Conservation (phyloP, 2,888 invertebrate species). For the Spisula subtruncata region DNA sequence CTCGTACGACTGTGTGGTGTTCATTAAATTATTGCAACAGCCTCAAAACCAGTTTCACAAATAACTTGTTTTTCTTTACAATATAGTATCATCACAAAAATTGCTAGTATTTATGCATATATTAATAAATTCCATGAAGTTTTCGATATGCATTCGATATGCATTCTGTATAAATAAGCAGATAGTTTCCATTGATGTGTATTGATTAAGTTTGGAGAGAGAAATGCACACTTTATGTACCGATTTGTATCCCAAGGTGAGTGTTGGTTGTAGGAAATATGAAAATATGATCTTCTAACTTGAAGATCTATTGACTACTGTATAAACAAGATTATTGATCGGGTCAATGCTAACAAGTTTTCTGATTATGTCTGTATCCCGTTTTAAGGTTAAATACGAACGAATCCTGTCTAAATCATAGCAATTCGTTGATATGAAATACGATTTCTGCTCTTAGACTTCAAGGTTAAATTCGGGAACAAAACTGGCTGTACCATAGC, state of each 20-base stretch:
- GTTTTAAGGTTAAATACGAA: not conserved
- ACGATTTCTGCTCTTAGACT: too few relatives aligned
- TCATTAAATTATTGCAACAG: too few relatives aligned
- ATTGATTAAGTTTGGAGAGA: not conserved
- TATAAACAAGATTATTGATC: conserved; percentile 43
- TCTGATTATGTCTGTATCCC: conserved; percentile 9
- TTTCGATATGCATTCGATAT: not conserved
- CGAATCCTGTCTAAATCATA: not conserved
- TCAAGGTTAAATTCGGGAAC: too few relatives aligned
- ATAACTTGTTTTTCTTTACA: too few relatives aligned
- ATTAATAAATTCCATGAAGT: not conserved
- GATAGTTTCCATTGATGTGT: not conserved
- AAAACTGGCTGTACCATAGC: too few relatives aligned
- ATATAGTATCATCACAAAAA: not conserved
- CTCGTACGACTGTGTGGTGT: too few relatives aligned
- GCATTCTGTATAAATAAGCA: not conserved
- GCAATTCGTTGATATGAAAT: too few relatives aligned
- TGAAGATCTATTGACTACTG: conserved; percentile 39
- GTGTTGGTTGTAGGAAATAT: conserved; percentile 35
- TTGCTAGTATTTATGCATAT: not conserved
- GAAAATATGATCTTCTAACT: conserved; percentile 42
- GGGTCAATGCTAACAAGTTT: conserved; percentile 41
- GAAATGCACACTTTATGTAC: conserved; percentile 29
- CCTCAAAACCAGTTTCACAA: too few relatives aligned
- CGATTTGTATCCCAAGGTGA: conserved; percentile 30